Evolutionary conservation across 2,797 vertebrate genomes (phyloP).

Genomic region (Spinus pinus): DNA sequence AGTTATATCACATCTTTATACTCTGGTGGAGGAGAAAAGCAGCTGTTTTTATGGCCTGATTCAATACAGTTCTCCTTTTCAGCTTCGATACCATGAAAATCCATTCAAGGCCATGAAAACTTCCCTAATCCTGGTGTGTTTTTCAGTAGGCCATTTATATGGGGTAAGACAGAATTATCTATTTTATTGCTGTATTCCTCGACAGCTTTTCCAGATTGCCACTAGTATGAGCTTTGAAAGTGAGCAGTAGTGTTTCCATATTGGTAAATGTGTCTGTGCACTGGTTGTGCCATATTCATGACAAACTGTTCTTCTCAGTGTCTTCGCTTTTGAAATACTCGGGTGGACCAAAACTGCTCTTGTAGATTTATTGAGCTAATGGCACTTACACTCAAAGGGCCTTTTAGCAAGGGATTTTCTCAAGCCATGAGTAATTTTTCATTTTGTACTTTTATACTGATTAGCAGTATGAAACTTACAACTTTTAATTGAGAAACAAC

Average conservation of each 20-base stretch:
- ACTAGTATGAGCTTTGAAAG: neutral
- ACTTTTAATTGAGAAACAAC: neutral
- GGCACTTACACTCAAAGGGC: neutral
- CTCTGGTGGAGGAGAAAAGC: neutral
- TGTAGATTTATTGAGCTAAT: neutral
- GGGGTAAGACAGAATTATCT: neutral
- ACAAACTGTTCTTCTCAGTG: neutral
- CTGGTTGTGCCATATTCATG: neutral
- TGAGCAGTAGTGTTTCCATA: neutral
- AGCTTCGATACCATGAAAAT: neutral
- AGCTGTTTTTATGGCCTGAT: neutral
- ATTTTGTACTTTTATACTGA: neutral
- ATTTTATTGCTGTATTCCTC: neutral
- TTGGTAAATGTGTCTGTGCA: neutral
- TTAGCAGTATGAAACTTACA: neutral
- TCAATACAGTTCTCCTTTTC: neutral
- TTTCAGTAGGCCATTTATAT: neutral
- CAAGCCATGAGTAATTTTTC: neutral
- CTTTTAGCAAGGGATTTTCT: neutral
- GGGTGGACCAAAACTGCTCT: neutral
- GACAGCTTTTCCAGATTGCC: neutral
- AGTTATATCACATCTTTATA: neutral
- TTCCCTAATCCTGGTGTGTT: neutral
- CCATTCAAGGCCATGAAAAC: neutral
- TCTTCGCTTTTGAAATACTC: neutral